Conservation (phyloP, 1,140 invertebrate species). For the Gryllus bimaculatus region DNA sequence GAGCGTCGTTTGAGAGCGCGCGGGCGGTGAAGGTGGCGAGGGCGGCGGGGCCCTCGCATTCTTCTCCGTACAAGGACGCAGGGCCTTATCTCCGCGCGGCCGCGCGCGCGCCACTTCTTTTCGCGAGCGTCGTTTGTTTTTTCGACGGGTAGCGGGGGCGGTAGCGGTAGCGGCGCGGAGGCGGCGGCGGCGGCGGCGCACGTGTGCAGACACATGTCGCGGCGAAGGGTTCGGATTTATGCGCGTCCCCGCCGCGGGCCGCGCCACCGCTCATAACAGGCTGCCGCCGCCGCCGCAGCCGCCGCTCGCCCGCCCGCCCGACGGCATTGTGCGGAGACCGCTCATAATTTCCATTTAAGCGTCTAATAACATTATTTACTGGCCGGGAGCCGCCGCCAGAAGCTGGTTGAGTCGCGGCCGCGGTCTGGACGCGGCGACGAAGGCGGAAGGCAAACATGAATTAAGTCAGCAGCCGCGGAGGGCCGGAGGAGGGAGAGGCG, state of each 20-base stretch:
- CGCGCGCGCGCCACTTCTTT: not conserved
- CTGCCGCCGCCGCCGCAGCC: no score
- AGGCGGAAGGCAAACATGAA: not conserved
- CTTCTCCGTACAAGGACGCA: not conserved
- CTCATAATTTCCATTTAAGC: constrained; percentile 5
- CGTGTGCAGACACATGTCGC: not conserved
- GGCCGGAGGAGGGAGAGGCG: not conserved
- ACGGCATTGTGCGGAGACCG: not conserved
- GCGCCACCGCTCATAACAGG: not conserved
- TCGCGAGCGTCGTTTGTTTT: not conserved
- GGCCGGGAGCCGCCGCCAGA: not conserved
- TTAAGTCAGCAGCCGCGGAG: not conserved
- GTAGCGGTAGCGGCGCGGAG: no score
- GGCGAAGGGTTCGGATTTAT: not conserved
- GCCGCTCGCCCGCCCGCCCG: no score
- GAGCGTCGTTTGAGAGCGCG: no score
- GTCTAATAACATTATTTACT: constrained; percentile 6
- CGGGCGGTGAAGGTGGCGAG: no score
- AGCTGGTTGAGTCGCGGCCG: not conserved
- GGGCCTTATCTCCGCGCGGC: not conserved
- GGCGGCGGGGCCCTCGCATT: not conserved
- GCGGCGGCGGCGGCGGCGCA: not conserved
- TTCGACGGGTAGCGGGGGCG: not conserved
- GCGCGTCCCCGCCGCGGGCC: not conserved
- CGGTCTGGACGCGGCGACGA: not conserved